These are phyloP conservation scores for Orientallactaga sibirica DNA, from an alignment of 2,797 vertebrate species.

Conservation along the genomic window DNA sequence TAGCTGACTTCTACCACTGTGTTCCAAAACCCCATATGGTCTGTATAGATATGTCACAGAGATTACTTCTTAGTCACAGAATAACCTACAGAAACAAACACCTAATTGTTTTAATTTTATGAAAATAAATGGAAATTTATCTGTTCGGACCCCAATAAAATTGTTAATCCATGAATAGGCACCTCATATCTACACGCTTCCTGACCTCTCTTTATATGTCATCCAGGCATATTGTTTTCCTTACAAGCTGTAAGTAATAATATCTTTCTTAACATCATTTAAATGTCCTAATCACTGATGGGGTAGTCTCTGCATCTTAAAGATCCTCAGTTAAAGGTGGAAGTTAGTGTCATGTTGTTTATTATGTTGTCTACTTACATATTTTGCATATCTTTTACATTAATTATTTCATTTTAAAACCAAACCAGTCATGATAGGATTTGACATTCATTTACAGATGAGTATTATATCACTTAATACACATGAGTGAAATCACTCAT, in stretches of 20 bases:
- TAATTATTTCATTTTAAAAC: neutral
- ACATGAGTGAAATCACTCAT: neutral
- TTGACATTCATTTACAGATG: neutral
- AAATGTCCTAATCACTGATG: neutral
- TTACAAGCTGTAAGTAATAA: neutral
- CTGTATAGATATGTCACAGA: neutral
- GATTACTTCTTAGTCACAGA: neutral
- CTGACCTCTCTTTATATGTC: neutral
- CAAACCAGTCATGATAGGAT: neutral
- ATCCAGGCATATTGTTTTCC: neutral
- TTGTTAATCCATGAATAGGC: rapidly evolving
- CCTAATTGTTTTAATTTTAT: neutral
- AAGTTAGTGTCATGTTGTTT: neutral
- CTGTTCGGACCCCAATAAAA: neutral
- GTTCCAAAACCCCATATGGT: rapidly evolving
- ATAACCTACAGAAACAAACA: neutral
- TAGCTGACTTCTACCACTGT: neutral
- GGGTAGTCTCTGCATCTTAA: neutral
- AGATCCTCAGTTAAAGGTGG: neutral
- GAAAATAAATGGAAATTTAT: neutral
- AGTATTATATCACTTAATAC: neutral
- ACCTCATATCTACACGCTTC: rapidly evolving
- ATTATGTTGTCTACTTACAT: neutral
- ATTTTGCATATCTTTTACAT: neutral
- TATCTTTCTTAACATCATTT: neutral